Conservation (phyloP, 2,113 vertebrate species). For the Triplophysa dalaica region DNA sequence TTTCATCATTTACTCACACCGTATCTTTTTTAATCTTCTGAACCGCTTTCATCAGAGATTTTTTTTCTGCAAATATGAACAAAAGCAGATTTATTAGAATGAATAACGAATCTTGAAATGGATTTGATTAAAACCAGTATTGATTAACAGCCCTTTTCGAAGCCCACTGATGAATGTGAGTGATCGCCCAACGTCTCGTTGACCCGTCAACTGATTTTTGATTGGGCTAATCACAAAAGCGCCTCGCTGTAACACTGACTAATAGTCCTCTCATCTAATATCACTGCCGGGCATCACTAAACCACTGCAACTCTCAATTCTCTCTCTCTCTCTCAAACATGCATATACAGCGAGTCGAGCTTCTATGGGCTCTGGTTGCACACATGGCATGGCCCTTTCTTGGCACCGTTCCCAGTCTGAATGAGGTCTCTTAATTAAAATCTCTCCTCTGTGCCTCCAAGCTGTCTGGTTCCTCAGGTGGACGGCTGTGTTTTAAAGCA, state of each 20-base stretch:
- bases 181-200: background rate
- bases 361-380: background rate
- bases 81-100: background rate
- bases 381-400: constrained; percentile 12
- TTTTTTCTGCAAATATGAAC: background rate
- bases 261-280: background rate
- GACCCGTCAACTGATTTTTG: constrained; percentile 17
- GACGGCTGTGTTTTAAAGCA: background rate
- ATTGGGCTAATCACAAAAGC: constrained; percentile 22
- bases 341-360: constrained; percentile 6
- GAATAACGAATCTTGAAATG: too few species aligned
- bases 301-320: background rate
- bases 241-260: background rate
- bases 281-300: background rate
- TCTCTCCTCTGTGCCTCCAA: constrained; percentile 25
- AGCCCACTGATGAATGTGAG: background rate
- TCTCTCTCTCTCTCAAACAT: background rate
- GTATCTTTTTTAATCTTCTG: too few species aligned
- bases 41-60: too few species aligned
- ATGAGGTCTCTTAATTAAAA: constrained; percentile 47
- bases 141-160: background rate
- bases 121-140: too few species aligned
- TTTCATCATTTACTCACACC: too few species aligned
- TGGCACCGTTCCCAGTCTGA: constrained; percentile 8
- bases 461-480: constrained; percentile 20